A percentile compares a stretch with the other conserved stretches of the same genome.
phyloP scores from a whole-genome alignment of 2,797 vertebrate genomes.

The Poeciliopsis gracilis region DNA sequence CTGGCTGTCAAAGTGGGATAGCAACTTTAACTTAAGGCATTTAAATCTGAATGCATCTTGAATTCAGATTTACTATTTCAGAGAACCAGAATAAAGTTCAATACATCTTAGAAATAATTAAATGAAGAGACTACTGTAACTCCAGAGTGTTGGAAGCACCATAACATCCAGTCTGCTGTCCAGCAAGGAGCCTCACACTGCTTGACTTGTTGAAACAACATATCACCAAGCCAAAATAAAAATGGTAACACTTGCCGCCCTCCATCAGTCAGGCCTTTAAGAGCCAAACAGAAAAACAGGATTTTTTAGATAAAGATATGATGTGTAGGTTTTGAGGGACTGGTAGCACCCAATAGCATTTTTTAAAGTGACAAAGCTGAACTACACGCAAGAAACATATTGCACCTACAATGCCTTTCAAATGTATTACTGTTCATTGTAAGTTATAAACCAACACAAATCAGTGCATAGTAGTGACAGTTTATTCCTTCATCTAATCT shows the following conservation, averaged over 20 bases:
- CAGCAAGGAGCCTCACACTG: not conserved
- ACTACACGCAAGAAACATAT: not conserved
- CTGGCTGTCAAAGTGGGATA: not conserved
- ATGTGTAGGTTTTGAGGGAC: not conserved
- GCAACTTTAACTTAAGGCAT: not conserved
- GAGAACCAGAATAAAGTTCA: not conserved
- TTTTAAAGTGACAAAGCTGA: not conserved
- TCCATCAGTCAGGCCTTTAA: slow-evolving; percentile 18
- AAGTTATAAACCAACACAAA: not conserved
- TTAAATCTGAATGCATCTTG: not conserved
- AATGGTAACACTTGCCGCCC: slow-evolving; percentile 1
- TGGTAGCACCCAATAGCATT: not conserved
- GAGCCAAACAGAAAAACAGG: slow-evolving; percentile 1
- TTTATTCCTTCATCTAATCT: too few relatives aligned
- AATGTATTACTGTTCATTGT: not conserved
- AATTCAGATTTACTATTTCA: not conserved
- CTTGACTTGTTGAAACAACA: not conserved
- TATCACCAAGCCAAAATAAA: slow-evolving; percentile 3
- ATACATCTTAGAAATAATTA: not conserved
- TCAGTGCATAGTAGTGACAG: not conserved
- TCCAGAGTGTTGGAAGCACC: not conserved
- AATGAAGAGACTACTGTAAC: not conserved
- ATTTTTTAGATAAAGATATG: not conserved
- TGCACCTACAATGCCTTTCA: not conserved
- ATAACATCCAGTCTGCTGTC: slow-evolving; percentile 5